A percentile compares a stretch with the other conserved stretches of the same genome.
phyloP scores from a whole-genome alignment of 2,797 vertebrate genomes.

The Dendrocincla tyrannina region DNA sequence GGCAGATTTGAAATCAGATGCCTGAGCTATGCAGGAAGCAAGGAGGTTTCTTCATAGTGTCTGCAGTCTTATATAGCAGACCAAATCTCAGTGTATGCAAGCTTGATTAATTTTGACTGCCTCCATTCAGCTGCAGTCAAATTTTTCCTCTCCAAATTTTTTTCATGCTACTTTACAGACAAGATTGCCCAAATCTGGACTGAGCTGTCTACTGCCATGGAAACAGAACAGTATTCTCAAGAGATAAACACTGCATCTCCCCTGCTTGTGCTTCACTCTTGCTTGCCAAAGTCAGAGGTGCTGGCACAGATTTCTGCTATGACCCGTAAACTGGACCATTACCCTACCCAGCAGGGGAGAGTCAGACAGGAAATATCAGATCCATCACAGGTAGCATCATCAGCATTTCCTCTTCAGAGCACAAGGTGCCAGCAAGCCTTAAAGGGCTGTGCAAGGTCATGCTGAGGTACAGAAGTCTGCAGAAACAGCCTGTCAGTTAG shows the following conservation, averaged over 20 bases:
- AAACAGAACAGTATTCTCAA: conserved; percentile 64
- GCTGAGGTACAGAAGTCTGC: not conserved
- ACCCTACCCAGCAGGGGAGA: not conserved
- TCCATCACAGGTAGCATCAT: not conserved
- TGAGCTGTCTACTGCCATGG: conserved; percentile 74
- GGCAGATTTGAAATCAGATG: not conserved
- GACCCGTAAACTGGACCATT: not conserved
- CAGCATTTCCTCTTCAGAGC: not conserved
- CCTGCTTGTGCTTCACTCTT: not conserved
- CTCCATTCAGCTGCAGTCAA: conserved; percentile 50
- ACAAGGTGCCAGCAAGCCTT: not conserved
- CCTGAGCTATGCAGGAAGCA: not conserved
- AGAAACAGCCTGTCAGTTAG: not conserved
- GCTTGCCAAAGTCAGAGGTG: not conserved
- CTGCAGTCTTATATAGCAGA: not conserved
- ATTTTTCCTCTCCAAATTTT: conserved; percentile 28
- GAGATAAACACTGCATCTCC: conserved; percentile 53
- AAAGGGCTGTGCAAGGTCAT: not conserved
- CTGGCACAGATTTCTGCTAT: not conserved
- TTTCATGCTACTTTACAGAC: conserved; percentile 55
- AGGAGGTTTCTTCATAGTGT: not conserved
- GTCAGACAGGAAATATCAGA: not conserved
- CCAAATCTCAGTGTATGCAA: not conserved
- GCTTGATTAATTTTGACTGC: conserved; percentile 49
- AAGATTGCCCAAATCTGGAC: conserved; percentile 62